These are phyloP conservation scores for Spizella passerina DNA, from an alignment of 2,797 vertebrate genomes.

Conservation along the genomic window DNA sequence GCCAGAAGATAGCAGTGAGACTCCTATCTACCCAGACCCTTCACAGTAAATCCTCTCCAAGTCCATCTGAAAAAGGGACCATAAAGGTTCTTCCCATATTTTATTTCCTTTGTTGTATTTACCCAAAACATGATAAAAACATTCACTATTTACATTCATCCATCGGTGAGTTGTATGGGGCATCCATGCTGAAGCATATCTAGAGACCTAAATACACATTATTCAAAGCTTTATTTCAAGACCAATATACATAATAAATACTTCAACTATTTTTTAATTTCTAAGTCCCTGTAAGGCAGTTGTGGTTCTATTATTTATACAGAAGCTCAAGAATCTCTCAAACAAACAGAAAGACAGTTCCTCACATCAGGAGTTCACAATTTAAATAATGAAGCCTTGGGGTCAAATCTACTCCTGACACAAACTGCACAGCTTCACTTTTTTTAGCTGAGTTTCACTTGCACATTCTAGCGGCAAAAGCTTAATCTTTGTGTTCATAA, in stretches of 20 bases:
- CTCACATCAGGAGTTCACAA: not conserved
- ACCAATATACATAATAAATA: not conserved
- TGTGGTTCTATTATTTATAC: not conserved
- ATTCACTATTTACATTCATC: not conserved
- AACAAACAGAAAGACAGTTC: not conserved
- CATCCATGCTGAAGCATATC: not conserved
- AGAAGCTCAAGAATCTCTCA: not conserved
- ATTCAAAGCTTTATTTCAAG: not conserved
- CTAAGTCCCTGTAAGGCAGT: not conserved
- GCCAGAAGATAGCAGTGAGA: not conserved
- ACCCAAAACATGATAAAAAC: not conserved
- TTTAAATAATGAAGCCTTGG: not conserved
- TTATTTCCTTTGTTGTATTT: not conserved
- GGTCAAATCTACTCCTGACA: not conserved
- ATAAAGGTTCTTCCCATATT: not conserved
- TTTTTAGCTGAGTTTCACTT: not conserved
- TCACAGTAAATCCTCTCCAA: not conserved
- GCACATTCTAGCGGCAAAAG: not conserved
- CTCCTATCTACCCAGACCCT: not conserved
- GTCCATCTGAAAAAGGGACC: not conserved
- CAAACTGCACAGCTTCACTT: not conserved
- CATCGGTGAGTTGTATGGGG: not conserved
- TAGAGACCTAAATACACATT: not conserved
- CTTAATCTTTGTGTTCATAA: not conserved
- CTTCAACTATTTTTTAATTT: not conserved